These are phyloP conservation scores for Catostylus mosaicus DNA, from an alignment of 30 jellyfish, hydroid and myxozoan genomes.

Conservation along the genomic window DNA sequence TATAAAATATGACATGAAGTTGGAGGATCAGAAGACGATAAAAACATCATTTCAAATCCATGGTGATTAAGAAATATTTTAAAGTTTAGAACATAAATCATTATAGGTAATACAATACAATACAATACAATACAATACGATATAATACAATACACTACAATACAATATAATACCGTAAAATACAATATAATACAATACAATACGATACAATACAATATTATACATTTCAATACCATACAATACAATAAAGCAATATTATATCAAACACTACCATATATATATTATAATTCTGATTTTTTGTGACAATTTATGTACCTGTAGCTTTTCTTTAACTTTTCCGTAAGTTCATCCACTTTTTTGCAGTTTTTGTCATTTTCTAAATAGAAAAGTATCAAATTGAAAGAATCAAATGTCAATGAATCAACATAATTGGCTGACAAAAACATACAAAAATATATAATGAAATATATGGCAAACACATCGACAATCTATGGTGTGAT, in stretches of 20 bases:
- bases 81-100: neutral
- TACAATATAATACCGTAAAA: neutral
- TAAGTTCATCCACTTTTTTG: slow-evolving; percentile 43
- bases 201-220: neutral
- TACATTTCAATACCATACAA: neutral
- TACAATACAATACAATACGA: neutral
- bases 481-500: no score
- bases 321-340: slow-evolving; percentile 64
- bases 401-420: no score
- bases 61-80: no score
- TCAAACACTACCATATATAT: neutral
- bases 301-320: slow-evolving; percentile 53
- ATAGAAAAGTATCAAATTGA: neutral
- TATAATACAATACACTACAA: neutral
- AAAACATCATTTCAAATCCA: no score
- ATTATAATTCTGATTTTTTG: no score
- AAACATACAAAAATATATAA: no score
- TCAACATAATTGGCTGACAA: no score
- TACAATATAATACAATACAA: neutral
- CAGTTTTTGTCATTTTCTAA: slow-evolving; percentile 36
- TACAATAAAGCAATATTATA: neutral
- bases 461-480: no score
- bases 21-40: no score
- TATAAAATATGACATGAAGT: no score
- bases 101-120: neutral